Percentiles rank a stretch among this genome's conserved stretches.
Evolutionary conservation across 1,140 invertebrate genomes (phyloP).

Genomic region (Araneus ventricosus): DNA sequence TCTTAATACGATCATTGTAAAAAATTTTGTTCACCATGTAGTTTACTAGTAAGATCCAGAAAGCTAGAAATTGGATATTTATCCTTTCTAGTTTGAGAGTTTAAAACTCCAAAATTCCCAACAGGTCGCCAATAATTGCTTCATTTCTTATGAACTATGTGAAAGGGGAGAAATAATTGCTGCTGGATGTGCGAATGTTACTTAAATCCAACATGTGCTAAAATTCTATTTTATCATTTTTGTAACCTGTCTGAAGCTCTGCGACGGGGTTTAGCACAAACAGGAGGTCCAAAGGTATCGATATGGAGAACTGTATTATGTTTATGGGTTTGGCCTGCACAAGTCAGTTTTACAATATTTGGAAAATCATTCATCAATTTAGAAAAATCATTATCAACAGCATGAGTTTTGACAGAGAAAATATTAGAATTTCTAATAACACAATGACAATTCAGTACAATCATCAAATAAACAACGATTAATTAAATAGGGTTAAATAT

Average conservation of each 20-base stretch:
- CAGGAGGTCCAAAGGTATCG: conserved; percentile 3
- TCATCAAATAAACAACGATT: background rate
- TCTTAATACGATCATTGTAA: conserved; percentile 74
- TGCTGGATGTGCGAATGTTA: conserved; percentile 74
- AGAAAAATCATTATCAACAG: background rate
- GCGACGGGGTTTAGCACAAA: background rate
- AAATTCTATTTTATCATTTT: conserved; percentile 2
- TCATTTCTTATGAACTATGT: conserved; percentile 75
- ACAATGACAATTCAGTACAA: background rate
- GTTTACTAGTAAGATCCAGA: conserved; percentile 65
- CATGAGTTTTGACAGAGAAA: background rate
- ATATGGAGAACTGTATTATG: conserved; percentile 38
- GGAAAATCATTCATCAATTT: background rate
- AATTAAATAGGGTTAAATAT: background rate
- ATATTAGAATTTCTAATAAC: background rate
- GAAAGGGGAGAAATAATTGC: conserved; percentile 76
- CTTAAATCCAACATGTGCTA: conserved; percentile 45
- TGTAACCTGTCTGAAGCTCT: conserved; percentile 40
- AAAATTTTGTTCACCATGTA: conserved; percentile 72
- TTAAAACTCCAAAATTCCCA: background rate
- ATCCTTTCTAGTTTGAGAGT: conserved; percentile 4
- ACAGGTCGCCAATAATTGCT: background rate
- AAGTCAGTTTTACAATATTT: background rate
- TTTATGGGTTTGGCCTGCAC: background rate
- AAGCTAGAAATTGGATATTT: conserved; percentile 2